A percentile compares a stretch with the other conserved stretches of the same genome.
Conservation (phyloP, 2,113 vertebrate genomes). For the Paraplagusia blochii region DNA sequence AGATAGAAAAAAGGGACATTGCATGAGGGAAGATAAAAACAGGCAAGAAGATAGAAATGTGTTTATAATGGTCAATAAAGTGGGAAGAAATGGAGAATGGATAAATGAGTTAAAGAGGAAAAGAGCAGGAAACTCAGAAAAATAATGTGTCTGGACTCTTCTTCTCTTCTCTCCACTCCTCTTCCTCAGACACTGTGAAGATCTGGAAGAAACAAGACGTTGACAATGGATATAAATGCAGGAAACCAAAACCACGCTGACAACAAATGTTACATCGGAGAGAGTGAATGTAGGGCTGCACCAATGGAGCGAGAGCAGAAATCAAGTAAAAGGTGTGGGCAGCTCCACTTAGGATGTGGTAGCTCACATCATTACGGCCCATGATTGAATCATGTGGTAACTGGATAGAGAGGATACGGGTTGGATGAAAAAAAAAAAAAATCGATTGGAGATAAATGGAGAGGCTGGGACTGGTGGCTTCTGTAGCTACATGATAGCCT, state of each 20-base stretch:
- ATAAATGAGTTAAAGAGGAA: background rate
- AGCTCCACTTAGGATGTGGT: conserved; percentile 54
- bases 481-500: conserved; percentile 60
- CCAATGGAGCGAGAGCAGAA: conserved; percentile 3
- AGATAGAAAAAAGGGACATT: background rate
- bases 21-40: background rate
- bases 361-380: conserved; percentile 57
- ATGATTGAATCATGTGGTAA: conserved; percentile 67
- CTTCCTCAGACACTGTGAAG: conserved; percentile 13
- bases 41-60: conserved; percentile 1
- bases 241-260: too few relatives aligned
- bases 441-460: conserved; percentile 48
- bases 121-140: background rate
- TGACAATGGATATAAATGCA: background rate
- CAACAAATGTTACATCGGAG: too few relatives aligned
- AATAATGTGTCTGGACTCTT: background rate
- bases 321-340: conserved; percentile 40
- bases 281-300: background rate
- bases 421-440: conserved; percentile 37
- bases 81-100: background rate
- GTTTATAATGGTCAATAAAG: background rate
- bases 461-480: conserved; percentile 43
- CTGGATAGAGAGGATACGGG: conserved; percentile 38
- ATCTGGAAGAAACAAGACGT: conserved; percentile 12
- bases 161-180: background rate